A percentile compares a stretch with the other conserved stretches of the same genome.
These are phyloP conservation scores for Drosophila sordidapex DNA, from an alignment of 2,888 invertebrate species.

Conservation along the genomic window DNA sequence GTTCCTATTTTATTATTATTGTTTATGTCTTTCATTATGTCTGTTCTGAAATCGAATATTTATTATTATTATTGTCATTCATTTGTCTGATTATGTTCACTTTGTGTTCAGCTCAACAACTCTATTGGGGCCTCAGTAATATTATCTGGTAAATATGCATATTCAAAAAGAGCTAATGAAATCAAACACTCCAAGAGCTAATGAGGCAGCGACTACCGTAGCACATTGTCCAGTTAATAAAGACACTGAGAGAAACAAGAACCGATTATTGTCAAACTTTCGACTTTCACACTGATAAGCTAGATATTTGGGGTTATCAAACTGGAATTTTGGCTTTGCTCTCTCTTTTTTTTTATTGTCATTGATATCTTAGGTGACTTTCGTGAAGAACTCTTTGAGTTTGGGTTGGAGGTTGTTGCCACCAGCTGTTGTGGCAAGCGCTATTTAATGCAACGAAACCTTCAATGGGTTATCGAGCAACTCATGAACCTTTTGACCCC, in stretches of 20 bases:
- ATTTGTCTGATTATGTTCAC: not conserved
- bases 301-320: not conserved
- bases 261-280: not conserved
- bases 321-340: not conserved
- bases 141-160: not conserved
- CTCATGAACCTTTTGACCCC: conserved; percentile 47
- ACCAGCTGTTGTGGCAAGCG: conserved; percentile 32
- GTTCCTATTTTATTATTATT: not conserved
- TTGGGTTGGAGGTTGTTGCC: not conserved
- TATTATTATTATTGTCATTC: not conserved
- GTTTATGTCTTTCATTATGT: not conserved
- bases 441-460: not conserved
- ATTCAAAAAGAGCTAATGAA: not conserved
- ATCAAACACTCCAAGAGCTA: not conserved
- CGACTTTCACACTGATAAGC: not conserved
- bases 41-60: not conserved
- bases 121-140: not conserved
- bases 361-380: conserved; percentile 9
- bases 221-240: not conserved
- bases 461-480: conserved; percentile 38
- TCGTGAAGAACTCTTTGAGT: conserved; percentile 10
- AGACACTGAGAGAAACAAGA: not conserved
- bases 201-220: not conserved
- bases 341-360: not conserved
- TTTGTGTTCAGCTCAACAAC: not conserved